Evolutionary conservation across 2,113 vertebrate genomes (phyloP).

Genomic region (Bungarus multicinctus): DNA sequence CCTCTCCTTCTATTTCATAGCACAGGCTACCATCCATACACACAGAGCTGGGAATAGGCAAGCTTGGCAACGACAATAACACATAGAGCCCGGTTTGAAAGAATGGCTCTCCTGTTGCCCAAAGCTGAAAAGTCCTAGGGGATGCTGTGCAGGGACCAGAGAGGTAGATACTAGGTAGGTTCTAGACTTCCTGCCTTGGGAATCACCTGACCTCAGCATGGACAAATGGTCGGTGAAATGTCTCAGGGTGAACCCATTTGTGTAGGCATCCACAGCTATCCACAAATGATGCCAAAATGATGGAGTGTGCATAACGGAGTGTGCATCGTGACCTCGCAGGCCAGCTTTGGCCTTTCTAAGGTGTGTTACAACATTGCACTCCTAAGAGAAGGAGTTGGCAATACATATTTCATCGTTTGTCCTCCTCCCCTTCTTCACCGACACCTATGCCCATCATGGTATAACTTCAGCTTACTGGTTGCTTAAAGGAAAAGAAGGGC

Average conservation of each 20-base stretch:
- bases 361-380: background rate
- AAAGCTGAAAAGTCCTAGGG: background rate
- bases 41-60: background rate
- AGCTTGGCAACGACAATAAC: background rate
- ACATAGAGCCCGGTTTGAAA: background rate
- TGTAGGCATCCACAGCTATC: background rate
- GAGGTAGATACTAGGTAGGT: background rate
- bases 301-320: background rate
- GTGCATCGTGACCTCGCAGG: background rate
- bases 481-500: background rate
- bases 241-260: background rate
- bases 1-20: background rate
- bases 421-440: background rate
- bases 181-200: background rate
- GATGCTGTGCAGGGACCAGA: background rate
- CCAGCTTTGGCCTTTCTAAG: background rate
- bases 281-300: background rate
- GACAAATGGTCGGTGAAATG: background rate
- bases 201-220: background rate
- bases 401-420: background rate
- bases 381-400: background rate
- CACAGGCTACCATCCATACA: background rate
- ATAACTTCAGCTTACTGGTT: background rate
- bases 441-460: background rate
- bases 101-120: background rate